Evolutionary conservation across 2,113 vertebrate species (phyloP), one percentile per base, ranked within the genome.

Genomic region (Rissa tridactyla): DNA sequence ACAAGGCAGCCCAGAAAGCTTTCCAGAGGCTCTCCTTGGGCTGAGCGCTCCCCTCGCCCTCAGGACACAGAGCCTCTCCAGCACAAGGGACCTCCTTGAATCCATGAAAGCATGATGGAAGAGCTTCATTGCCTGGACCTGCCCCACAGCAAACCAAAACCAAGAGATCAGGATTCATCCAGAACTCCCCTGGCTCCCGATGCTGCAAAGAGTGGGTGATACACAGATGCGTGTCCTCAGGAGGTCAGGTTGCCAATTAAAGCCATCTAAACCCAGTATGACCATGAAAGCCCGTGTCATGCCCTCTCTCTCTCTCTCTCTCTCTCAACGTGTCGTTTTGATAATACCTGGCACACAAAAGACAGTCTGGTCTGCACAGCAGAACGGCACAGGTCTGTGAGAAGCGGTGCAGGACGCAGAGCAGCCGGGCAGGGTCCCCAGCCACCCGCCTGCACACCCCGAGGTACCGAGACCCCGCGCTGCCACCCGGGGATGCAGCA

Each of bases 61-160:
- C 12, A 32, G 40, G 44, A 44, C 46, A 70, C 0, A 0, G 64
- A 61, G 55, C 18, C 8, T n/a, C 54, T 19, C 25, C 30, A 38
- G 68, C 6, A 6, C 23, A 6, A 38, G 20, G 5, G 6, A 12
- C 10, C 30, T 27, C 36, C 38, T 15, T 27, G 49, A 6, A 27
- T 40, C 25, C 25, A 12, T 13, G 18, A 26, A 42, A 44, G 13
- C 2, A 0, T 8, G 27, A 44, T 52, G 82, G 42, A 30, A 3
- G n/a, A 47, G 29, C 34, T 46, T 44, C 12, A 46, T 9, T 47
- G 30, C 64, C 69, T 15, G 64, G 21, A 52, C 13, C 54, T 73
- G 36, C 27, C 52, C 46, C 46, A 6, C 1, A 44, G 46, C 51
- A 84, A 46, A 44, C 36, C 15, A 64, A 65, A 29, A 68, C 9